Evolutionary conservation across 2,113 vertebrate genomes (phyloP).

Genomic region (Labeo catla): DNA sequence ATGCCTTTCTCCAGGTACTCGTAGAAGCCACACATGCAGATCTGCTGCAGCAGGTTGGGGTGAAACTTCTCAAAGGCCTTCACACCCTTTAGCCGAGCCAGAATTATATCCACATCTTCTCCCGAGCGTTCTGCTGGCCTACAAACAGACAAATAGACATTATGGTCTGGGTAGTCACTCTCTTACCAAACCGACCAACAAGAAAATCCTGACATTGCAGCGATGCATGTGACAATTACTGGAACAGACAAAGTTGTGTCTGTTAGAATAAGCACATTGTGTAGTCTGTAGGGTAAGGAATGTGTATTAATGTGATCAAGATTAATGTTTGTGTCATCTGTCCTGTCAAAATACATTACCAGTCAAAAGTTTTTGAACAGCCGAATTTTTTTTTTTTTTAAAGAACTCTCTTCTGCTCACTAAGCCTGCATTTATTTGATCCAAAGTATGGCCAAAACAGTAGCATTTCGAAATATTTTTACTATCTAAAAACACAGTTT

Average conservation of each 20-base stretch:
- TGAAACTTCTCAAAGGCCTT: conserved; percentile 98
- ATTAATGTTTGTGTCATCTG: background rate
- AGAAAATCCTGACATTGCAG: background rate
- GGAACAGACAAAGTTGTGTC: background rate
- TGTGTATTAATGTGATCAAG: background rate
- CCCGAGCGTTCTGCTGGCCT: conserved; percentile 93
- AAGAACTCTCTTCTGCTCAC: too few species aligned
- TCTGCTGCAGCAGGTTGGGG: conserved; percentile 93
- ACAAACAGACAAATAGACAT: conserved; percentile 58
- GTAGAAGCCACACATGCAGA: conserved; percentile 94
- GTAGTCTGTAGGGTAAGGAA: background rate
- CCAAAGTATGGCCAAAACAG: too few species aligned
- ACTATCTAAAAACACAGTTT: too few species aligned
- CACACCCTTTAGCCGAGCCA: conserved; percentile 90
- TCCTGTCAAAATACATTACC: background rate
- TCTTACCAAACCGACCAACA: conserved; percentile 12
- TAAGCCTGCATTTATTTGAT: too few species aligned
- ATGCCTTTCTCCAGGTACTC: conserved; percentile 97
- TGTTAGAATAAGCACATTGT: background rate
- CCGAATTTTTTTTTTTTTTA: too few species aligned
- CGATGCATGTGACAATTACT: conserved; percentile 33
- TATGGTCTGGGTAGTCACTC: background rate
- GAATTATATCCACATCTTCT: conserved; percentile 97
- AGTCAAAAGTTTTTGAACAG: too few species aligned
- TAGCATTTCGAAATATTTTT: too few species aligned